Evolutionary conservation across 2,888 invertebrate genomes (phyloP).

Genomic region (Hypercompe scribonia): DNA sequence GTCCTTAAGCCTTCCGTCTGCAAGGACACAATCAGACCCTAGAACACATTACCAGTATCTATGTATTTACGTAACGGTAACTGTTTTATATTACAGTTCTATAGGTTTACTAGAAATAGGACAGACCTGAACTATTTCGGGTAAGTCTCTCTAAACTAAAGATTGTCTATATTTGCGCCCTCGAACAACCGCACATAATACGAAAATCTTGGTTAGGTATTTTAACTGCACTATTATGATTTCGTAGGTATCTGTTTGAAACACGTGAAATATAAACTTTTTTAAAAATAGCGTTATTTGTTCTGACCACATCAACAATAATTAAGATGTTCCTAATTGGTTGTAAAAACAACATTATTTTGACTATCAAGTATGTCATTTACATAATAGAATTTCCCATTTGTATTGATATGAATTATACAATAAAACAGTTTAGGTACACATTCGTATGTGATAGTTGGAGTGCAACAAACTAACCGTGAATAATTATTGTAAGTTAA

Average conservation of each 20-base stretch:
- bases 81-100: neutral
- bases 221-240: neutral
- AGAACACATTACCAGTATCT: neutral
- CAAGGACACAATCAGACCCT: neutral
- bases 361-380: neutral
- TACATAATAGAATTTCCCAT: neutral
- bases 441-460: neutral
- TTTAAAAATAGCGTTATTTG: neutral
- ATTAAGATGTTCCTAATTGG: neutral
- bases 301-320: neutral
- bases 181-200: neutral
- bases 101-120: neutral
- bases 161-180: neutral
- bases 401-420: neutral
- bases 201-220: neutral
- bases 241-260: neutral
- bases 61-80: too few species aligned
- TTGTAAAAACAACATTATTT: neutral
- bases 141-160: neutral
- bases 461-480: neutral
- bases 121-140: neutral
- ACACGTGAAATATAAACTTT: neutral
- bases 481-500: conserved; percentile 29
- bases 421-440: neutral
- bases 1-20: neutral